phyloP scores from a whole-genome alignment of 37 sponge, comb jelly and placozoan genomes.

The Haliclona indistincta region DNA sequence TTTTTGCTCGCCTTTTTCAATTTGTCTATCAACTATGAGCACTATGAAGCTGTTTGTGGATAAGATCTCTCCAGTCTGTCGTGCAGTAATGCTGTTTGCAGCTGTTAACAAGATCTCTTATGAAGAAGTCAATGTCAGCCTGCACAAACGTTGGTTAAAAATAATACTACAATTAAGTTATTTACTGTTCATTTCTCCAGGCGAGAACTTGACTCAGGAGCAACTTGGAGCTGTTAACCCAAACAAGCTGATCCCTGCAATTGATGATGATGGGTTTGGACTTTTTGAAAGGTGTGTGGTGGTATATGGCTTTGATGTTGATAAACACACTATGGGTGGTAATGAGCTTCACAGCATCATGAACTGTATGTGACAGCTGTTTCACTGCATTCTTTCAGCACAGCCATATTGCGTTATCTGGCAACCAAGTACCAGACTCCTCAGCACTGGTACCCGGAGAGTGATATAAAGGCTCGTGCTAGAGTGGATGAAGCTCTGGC shows the following conservation, averaged over 20 bases:
- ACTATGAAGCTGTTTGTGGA: slow-evolving; percentile 54
- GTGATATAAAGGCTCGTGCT: slow-evolving; percentile 44
- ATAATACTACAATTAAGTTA: background rate
- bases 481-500: slow-evolving; percentile 66
- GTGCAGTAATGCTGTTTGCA: slow-evolving; percentile 67
- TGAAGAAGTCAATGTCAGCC: slow-evolving; percentile 23
- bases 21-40: slow-evolving; percentile 30
- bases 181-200: background rate
- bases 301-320: background rate
- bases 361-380: background rate
- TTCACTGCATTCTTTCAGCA: slow-evolving; percentile 12
- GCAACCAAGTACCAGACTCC: slow-evolving; percentile 49
- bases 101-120: slow-evolving; percentile 59
- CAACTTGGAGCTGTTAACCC: slow-evolving; percentile 36
- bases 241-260: slow-evolving; percentile 28
- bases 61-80: slow-evolving; percentile 57
- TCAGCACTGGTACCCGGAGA: slow-evolving; percentile 79
- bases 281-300: slow-evolving; percentile 58
- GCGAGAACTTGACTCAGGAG: slow-evolving; percentile 32
- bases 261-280: slow-evolving; percentile 50
- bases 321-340: background rate
- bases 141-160: slow-evolving; percentile 45
- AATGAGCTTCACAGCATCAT: background rate
- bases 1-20: too few species aligned
- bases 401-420: slow-evolving; percentile 69